A percentile compares a stretch with the other conserved stretches of the same genome.
Evolutionary conservation across 2,113 vertebrate genomes (phyloP).

Genomic region (Anas platyrhynchos): DNA sequence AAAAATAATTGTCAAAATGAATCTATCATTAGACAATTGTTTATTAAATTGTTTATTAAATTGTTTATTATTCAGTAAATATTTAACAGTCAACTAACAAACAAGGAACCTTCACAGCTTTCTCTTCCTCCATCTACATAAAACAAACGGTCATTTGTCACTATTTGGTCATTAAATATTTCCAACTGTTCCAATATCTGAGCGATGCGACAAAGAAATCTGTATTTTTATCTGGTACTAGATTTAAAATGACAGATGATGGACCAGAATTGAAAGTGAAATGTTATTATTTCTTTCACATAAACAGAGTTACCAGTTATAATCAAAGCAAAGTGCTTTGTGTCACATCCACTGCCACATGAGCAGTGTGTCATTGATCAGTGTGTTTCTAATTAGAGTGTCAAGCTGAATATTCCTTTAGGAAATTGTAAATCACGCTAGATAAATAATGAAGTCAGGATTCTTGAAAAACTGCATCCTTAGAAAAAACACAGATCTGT

Average conservation of each 20-base stretch:
- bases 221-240: background rate
- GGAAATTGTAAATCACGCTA: rapidly evolving
- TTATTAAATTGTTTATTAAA: background rate
- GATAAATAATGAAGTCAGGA: background rate
- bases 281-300: background rate
- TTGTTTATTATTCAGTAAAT: background rate
- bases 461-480: background rate
- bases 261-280: background rate
- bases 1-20: background rate
- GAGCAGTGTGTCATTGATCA: background rate
- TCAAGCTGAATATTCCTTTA: background rate
- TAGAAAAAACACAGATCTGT: background rate
- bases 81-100: background rate
- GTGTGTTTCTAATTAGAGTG: background rate
- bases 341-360: background rate
- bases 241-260: background rate
- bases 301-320: background rate
- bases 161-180: background rate
- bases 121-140: background rate
- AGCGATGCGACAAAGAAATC: background rate
- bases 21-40: background rate
- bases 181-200: background rate
- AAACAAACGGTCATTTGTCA: background rate
- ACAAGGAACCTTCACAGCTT: background rate
- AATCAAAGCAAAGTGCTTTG: background rate